A percentile compares a stretch with the other conserved stretches of the same genome.
Evolutionary conservation across 2,888 invertebrate genomes (phyloP).

Genomic region (Automeris io): DNA sequence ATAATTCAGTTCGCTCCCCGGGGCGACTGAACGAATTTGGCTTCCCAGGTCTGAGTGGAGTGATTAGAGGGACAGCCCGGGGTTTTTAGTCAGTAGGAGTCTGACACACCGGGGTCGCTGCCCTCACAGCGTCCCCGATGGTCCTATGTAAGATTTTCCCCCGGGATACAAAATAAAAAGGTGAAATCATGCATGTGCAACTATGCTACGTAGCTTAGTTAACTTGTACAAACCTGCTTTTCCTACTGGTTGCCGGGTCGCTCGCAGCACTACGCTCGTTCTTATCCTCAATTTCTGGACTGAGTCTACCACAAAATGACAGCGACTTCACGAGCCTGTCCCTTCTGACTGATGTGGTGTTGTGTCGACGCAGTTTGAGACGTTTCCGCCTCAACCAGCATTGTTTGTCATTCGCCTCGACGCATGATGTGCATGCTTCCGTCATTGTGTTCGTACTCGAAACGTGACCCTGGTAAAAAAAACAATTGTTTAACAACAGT

Average conservation of each 20-base stretch:
- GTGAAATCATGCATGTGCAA: not conserved
- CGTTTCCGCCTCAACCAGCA: slow-evolving; percentile 64
- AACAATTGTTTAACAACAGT: too few relatives aligned
- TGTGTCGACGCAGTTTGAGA: slow-evolving; percentile 48
- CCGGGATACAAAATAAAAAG: too few relatives aligned
- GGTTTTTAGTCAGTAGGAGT: too few relatives aligned
- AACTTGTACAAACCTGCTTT: slow-evolving; percentile 54
- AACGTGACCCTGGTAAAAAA: slow-evolving; percentile 55
- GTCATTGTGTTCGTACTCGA: slow-evolving; percentile 75
- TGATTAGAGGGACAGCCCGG: too few relatives aligned
- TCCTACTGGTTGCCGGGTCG: slow-evolving; percentile 79
- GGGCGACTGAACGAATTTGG: too few relatives aligned
- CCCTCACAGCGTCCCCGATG: too few relatives aligned
- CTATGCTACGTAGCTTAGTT: not conserved
- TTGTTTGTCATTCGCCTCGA: slow-evolving; percentile 66
- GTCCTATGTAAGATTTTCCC: too few relatives aligned
- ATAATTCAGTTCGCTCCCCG: too few relatives aligned
- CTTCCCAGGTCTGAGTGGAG: too few relatives aligned
- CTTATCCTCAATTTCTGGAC: slow-evolving; percentile 75
- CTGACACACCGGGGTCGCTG: too few relatives aligned
- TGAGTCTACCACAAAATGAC: slow-evolving; percentile 82
- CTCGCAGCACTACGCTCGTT: slow-evolving; percentile 78
- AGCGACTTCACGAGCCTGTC: slow-evolving; percentile 83
- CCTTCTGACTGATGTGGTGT: slow-evolving; percentile 38
- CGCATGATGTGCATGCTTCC: slow-evolving; percentile 71